phyloP scores from a whole-genome alignment of 92 coral and sea anemone species.

The Blastomussa wellsi region DNA sequence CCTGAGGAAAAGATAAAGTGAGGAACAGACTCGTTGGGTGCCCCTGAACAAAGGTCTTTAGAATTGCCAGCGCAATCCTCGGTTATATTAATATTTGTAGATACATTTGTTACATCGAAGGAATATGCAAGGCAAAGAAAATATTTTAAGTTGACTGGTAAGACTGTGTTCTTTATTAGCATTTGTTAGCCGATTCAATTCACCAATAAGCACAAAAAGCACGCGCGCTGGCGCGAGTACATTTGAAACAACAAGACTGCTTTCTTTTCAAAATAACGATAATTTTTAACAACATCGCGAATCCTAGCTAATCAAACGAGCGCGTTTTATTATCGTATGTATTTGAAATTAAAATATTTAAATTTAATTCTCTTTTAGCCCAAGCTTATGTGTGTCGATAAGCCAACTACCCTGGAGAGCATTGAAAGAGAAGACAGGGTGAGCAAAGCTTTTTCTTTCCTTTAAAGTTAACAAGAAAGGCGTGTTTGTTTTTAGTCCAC shows the following conservation, averaged over 20 bases:
- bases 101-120: neutral
- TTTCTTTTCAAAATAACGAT: neutral
- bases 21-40: too few species aligned
- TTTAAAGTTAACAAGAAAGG: neutral
- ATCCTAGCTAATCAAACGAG: neutral
- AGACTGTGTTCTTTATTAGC: neutral
- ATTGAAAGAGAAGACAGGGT: slow-evolving; percentile 35
- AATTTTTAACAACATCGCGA: neutral
- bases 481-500: neutral
- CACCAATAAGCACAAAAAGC: neutral
- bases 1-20: too few species aligned
- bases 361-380: slow-evolving; percentile 5
- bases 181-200: neutral
- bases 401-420: slow-evolving; percentile 38
- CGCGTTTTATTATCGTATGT: neutral
- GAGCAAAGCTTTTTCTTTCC: neutral
- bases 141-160: neutral
- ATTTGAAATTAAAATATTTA: neutral
- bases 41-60: neutral
- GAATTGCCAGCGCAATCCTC: neutral
- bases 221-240: neutral
- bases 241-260: neutral
- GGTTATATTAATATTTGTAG: too few species aligned
- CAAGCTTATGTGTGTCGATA: slow-evolving; percentile 36
- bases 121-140: neutral